phyloP scores from a whole-genome alignment of 2,113 vertebrate genomes.

The Siniperca knerii region DNA sequence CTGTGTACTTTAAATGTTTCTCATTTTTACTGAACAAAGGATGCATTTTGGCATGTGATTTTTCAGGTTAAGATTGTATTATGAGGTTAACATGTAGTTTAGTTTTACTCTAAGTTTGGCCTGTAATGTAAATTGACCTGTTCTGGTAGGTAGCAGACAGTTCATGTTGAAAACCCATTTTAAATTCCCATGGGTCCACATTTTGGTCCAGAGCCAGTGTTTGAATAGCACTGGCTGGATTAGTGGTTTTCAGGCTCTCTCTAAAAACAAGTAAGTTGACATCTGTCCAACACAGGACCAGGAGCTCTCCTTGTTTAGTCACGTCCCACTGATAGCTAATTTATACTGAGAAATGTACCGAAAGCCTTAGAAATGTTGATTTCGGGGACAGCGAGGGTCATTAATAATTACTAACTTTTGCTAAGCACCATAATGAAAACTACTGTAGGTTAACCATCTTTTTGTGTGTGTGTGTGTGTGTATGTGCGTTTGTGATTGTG shows the following conservation, averaged over 20 bases:
- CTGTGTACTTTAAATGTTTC: neutral
- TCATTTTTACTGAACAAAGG: neutral
- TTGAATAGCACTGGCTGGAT: neutral
- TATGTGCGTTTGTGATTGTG: slow-evolving; percentile 16
- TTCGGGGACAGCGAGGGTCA: neutral
- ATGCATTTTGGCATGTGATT: neutral
- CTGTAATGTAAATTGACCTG: neutral
- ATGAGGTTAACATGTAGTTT: neutral
- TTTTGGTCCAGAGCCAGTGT: neutral
- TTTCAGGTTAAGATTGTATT: neutral
- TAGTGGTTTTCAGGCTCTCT: neutral
- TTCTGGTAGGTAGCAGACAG: neutral
- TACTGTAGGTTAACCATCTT: neutral
- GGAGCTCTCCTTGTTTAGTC: neutral
- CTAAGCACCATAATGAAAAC: neutral
- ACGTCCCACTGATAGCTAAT: neutral
- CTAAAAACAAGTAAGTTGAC: neutral
- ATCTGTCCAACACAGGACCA: slow-evolving; percentile 7
- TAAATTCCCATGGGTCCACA: neutral
- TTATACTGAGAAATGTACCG: neutral
- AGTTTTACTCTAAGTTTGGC: neutral
- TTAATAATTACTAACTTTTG: neutral
- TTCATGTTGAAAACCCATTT: neutral
- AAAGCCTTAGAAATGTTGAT: neutral
- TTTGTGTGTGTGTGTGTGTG: neutral